These are phyloP conservation scores for Lycophotia porphyrea DNA, from an alignment of 2,888 invertebrate species.

Conservation along the genomic window DNA sequence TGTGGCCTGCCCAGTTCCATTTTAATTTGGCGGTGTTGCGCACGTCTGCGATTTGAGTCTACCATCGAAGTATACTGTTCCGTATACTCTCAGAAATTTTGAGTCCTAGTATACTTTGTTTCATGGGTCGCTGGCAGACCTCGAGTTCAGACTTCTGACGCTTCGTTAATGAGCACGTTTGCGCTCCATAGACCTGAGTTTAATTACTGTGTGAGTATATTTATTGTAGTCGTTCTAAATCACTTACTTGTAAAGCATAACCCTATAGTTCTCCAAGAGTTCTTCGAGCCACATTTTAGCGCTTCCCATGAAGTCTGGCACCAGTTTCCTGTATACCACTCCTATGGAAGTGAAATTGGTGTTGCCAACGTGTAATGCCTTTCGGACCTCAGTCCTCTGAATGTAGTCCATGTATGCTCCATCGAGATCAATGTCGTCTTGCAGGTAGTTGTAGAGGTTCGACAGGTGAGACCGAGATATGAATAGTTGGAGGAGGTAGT, in stretches of 20 bases:
- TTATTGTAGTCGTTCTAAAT: too few species aligned
- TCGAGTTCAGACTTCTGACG: too few species aligned
- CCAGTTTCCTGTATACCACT: constrained; percentile 87
- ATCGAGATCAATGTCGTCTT: constrained; percentile 82
- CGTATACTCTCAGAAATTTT: too few species aligned
- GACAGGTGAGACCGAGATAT: constrained; percentile 82
- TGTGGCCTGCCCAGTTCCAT: too few species aligned
- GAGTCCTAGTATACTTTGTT: too few species aligned
- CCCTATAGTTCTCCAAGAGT: constrained; percentile 88
- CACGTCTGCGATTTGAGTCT: too few species aligned
- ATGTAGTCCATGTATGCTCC: constrained; percentile 86
- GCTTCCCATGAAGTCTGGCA: constrained; percentile 90
- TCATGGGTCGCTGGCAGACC: too few species aligned
- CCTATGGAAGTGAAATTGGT: constrained; percentile 88
- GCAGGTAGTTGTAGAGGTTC: constrained; percentile 88
- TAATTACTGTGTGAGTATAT: too few species aligned
- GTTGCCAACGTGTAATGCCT: constrained; percentile 89
- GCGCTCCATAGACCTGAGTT: too few species aligned
- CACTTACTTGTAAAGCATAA: constrained; percentile 91
- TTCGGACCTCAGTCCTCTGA: constrained; percentile 83
- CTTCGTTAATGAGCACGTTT: too few species aligned
- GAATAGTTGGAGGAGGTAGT: constrained; percentile 86
- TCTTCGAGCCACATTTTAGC: constrained; percentile 90
- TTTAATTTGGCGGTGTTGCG: too few species aligned
- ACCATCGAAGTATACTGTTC: too few species aligned